phyloP scores from a whole-genome alignment of 2,888 invertebrate species.

The Eristalinus aeneus region DNA sequence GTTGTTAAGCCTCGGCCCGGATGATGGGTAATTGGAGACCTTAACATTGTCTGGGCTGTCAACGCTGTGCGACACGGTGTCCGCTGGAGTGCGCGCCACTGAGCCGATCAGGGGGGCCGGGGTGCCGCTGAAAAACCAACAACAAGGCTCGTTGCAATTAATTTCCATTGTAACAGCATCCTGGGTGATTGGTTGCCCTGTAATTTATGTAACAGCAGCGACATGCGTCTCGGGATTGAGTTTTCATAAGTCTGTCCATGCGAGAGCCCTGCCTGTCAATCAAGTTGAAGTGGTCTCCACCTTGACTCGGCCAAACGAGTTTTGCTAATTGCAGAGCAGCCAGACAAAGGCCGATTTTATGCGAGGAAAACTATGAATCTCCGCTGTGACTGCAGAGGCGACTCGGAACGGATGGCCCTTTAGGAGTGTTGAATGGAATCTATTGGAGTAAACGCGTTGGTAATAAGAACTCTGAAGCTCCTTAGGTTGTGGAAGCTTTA shows the following conservation, averaged over 20 bases:
- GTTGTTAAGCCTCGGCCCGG: constrained; percentile 2
- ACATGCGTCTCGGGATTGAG: constrained; percentile 22
- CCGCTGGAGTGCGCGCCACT: not conserved
- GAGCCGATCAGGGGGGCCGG: not conserved
- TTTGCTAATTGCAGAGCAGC: not conserved
- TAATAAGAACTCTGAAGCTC: no score
- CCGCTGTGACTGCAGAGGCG: no score
- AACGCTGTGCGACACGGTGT: not conserved
- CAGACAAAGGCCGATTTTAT: not conserved
- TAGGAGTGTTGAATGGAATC: no score
- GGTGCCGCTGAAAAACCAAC: not conserved
- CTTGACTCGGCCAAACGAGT: constrained; percentile 2
- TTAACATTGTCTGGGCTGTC: not conserved
- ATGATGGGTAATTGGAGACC: constrained; percentile 23
- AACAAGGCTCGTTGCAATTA: not conserved
- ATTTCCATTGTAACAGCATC: constrained; percentile 18
- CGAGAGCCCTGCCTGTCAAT: constrained; percentile 37
- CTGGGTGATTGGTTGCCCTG: constrained; percentile 37
- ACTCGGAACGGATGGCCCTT: no score
- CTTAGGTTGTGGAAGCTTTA: no score
- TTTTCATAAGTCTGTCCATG: constrained; percentile 19
- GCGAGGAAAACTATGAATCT: no score
- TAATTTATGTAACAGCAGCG: constrained; percentile 40
- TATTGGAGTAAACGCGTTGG: no score
- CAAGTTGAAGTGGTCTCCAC: constrained; percentile 24